These are phyloP conservation scores for Acanthaster planci DNA, from an alignment of 35 echinoderm and acorn worm genomes.

Conservation along the genomic window DNA sequence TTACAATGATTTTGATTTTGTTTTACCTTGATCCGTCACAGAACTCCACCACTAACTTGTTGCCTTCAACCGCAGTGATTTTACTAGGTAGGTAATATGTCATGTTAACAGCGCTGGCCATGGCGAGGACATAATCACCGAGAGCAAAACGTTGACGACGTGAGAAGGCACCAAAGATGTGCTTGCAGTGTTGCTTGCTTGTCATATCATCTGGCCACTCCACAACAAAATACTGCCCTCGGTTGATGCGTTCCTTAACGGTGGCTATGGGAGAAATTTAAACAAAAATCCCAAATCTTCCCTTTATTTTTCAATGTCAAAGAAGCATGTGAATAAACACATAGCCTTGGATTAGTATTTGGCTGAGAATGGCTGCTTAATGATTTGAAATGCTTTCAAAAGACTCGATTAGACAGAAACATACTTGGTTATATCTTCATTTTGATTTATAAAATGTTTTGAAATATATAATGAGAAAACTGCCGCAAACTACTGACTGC, in stretches of 20 bases:
- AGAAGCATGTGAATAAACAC: too few species aligned
- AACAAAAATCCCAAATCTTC: too few species aligned
- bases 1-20: not conserved
- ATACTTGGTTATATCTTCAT: too few species aligned
- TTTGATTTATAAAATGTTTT: too few species aligned
- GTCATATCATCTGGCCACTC: slow-evolving; percentile 79
- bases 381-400: too few species aligned
- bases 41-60: slow-evolving; percentile 81
- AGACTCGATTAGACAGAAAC: too few species aligned
- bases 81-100: slow-evolving; percentile 78
- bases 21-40: slow-evolving; percentile 82
- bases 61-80: slow-evolving; percentile 54
- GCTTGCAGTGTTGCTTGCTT: slow-evolving; percentile 60
- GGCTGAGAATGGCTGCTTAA: too few species aligned
- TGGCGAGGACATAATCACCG: slow-evolving; percentile 86
- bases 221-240: slow-evolving; percentile 55
- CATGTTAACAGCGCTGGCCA: slow-evolving; percentile 58
- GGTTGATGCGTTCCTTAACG: slow-evolving; percentile 59
- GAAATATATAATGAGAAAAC: too few species aligned
- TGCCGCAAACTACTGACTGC: too few species aligned
- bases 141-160: slow-evolving; percentile 73
- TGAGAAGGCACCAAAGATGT: slow-evolving; percentile 94
- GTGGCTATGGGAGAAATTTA: slow-evolving; percentile 47
- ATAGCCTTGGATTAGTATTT: too few species aligned
- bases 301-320: too few species aligned